These are phyloP conservation scores for Drosophila teissieri DNA, from an alignment of 1,140 invertebrate species.

Conservation along the genomic window DNA sequence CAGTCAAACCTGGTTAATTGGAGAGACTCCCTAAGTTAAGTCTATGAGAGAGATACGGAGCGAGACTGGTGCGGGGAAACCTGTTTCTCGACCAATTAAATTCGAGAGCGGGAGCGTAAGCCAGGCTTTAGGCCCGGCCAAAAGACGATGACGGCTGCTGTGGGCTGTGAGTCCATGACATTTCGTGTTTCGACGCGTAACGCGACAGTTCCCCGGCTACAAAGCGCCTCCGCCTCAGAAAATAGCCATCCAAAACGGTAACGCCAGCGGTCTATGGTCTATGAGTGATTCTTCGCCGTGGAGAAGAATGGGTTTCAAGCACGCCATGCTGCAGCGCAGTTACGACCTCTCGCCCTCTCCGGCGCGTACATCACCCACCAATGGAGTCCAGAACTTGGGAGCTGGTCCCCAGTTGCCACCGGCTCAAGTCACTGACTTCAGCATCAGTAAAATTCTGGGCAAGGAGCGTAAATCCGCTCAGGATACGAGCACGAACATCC, in stretches of 20 bases:
- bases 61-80: constrained; percentile 23
- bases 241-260: constrained; percentile 2
- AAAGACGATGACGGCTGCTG: constrained; percentile 62
- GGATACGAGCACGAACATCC: constrained; percentile 44
- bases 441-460: constrained; percentile 76
- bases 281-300: constrained; percentile 39
- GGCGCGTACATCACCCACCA: constrained; percentile 36
- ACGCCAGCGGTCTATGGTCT: constrained; percentile 46
- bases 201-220: constrained; percentile 66
- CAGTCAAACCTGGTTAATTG: constrained; percentile 58
- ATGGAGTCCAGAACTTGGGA: constrained; percentile 1
- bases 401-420: constrained; percentile 16
- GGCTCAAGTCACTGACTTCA: constrained; percentile 76
- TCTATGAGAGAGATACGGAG: background rate
- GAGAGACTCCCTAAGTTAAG: constrained; percentile 48
- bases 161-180: constrained; percentile 51
- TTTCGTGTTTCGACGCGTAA: constrained; percentile 77
- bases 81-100: constrained; percentile 78
- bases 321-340: constrained; percentile 75
- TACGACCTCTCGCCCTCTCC: constrained; percentile 68
- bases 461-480: constrained; percentile 46
- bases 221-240: constrained; percentile 3
- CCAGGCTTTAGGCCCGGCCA: constrained; percentile 41
- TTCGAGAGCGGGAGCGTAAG: constrained; percentile 29
- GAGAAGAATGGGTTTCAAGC: constrained; percentile 78